Percentiles rank a stretch among this genome's conserved stretches.
Evolutionary conservation across 2,113 vertebrate genomes (phyloP).

Genomic region (Neolamprologus toae): DNA sequence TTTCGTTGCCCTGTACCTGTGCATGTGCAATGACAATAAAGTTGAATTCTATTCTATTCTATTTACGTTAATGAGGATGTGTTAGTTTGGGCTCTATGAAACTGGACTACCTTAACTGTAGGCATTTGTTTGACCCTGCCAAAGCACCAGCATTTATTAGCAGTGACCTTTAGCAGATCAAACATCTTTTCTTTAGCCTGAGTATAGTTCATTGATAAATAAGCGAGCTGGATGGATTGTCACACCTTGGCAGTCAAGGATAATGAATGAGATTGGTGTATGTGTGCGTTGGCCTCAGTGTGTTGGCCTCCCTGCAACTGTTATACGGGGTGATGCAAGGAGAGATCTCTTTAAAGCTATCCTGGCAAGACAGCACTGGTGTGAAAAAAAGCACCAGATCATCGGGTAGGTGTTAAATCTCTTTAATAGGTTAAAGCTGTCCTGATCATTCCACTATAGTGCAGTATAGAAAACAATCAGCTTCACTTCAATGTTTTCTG

Average conservation of each 20-base stretch:
- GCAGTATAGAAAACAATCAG: not conserved
- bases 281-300: not conserved
- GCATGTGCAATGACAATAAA: too few species aligned
- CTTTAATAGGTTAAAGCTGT: not conserved
- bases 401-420: not conserved
- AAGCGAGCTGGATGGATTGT: not conserved
- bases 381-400: not conserved
- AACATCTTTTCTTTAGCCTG: not conserved
- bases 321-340: not conserved
- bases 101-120: not conserved
- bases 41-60: too few species aligned
- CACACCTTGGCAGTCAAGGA: not conserved
- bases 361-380: not conserved
- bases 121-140: not conserved
- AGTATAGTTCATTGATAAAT: conserved; percentile 41
- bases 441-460: not conserved
- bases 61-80: not conserved
- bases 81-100: not conserved
- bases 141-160: not conserved
- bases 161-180: not conserved
- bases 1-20: too few species aligned
- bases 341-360: conserved; percentile 39
- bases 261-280: conserved; percentile 21
- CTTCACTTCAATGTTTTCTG: not conserved
- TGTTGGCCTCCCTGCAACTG: not conserved